Conservation (phyloP, 1,140 invertebrate genomes). For the Charaxes varanes region DNA sequence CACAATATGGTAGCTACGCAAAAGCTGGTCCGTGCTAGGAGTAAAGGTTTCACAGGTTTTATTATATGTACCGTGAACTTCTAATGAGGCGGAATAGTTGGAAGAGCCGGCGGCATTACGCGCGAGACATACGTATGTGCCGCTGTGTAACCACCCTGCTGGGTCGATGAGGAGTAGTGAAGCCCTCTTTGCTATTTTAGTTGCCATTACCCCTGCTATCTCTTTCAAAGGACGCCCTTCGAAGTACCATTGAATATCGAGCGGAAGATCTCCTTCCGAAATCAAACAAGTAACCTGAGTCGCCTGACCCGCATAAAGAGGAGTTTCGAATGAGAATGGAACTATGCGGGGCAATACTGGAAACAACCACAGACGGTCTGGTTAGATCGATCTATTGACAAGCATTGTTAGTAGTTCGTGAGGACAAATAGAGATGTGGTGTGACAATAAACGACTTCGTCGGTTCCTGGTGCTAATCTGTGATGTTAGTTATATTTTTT, state of each 20-base stretch:
- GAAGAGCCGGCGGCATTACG: slow-evolving; percentile 91
- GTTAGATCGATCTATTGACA: slow-evolving; percentile 48
- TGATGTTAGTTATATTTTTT: slow-evolving; percentile 57
- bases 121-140: slow-evolving; percentile 91
- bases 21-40: slow-evolving; percentile 69
- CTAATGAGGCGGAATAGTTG: slow-evolving; percentile 79
- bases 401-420: slow-evolving; percentile 61
- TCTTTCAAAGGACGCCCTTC: slow-evolving; percentile 78
- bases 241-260: slow-evolving; percentile 85
- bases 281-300: slow-evolving; percentile 84
- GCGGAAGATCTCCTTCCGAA: slow-evolving; percentile 87
- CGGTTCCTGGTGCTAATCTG: slow-evolving; percentile 40
- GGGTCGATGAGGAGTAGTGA: slow-evolving; percentile 79
- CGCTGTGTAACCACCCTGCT: slow-evolving; percentile 90
- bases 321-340: slow-evolving; percentile 81
- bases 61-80: slow-evolving; percentile 77
- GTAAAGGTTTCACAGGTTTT: slow-evolving; percentile 39
- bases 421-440: slow-evolving; percentile 36
- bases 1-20: slow-evolving; percentile 55
- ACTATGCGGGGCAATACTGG: slow-evolving; percentile 83
- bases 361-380: slow-evolving; percentile 68
- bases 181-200: slow-evolving; percentile 80
- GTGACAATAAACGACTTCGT: slow-evolving; percentile 31
- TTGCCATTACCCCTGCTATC: slow-evolving; percentile 76
- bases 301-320: slow-evolving; percentile 81